Evolutionary conservation across 2,888 invertebrate species (phyloP), one percentile per base, ranked within the genome.

Genomic region (Coelopa pilipes): DNA sequence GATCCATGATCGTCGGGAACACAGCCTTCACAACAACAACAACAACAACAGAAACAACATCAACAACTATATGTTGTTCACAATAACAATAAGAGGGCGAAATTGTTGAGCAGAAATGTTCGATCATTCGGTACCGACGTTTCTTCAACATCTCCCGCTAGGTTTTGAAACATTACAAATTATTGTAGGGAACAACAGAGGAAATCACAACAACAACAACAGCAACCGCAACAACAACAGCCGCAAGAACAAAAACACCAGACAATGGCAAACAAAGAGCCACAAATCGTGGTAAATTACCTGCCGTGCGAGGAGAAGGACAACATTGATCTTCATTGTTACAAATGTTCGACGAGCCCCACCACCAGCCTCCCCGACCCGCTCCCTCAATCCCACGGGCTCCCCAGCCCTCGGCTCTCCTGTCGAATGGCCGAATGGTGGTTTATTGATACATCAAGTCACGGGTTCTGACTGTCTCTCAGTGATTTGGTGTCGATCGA

Each of bases 121-220:
- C 55, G 53, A 71, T 71, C 71, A 71, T 46, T 60, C 57, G 60
- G 47, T 70, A 24, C 55, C 15, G 34, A 45, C n/a, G 19, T 15
- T 46, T 63, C 17, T 17, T 63, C n/a, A 24, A 17, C 34, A 66
- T 74, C 55, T 70, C 74, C 74, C 70, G 74, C 74, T 74, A 74
- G 67, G 74, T 74, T 74, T 74, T 66, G 66, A 74, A 71, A 74
- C 74, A 70, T 71, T 47, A 74, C 74, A 74, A 74, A 74, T 74
- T 74, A 71, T 74, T 70, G 70, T 67, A 60, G 68, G 69, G 55
- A 65, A 71, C 60, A 24, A 53, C 60, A 21, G 60, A 15, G 15
- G 11, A 62, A 62, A 62, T 24, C 21, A 62, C 21, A 34, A 62
- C 60, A 62, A 62, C 21, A 62, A 62, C 19, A 49, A 11, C 10